A percentile compares a stretch with the other conserved stretches of the same genome.
Evolutionary conservation across 2,797 vertebrate species (phyloP).

Genomic region (Naso thynnoides): DNA sequence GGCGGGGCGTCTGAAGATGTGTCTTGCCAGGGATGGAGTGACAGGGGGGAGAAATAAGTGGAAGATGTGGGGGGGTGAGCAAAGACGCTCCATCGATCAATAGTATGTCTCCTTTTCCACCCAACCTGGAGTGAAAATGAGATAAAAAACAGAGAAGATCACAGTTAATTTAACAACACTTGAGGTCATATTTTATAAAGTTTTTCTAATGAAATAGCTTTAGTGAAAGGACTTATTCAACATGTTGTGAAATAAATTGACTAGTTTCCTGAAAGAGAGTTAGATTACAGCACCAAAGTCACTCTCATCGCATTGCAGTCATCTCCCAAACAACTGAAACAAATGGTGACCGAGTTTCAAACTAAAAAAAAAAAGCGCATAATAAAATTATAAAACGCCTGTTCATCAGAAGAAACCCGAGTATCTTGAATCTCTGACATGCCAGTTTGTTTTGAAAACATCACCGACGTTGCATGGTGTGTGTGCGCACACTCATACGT

Average conservation of each 20-base stretch:
- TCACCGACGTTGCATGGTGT: no score
- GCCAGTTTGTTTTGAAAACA: no score
- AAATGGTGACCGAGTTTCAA: no score
- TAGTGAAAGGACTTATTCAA: not conserved
- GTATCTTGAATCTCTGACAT: no score
- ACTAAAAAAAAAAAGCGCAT: no score
- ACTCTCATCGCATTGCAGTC: no score
- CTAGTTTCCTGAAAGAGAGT: not conserved
- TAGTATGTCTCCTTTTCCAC: slow-evolving; percentile 89
- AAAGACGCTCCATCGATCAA: slow-evolving; percentile 81
- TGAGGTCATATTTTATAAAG: not conserved
- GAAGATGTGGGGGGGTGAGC: slow-evolving; percentile 77
- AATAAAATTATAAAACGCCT: no score
- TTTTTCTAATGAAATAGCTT: not conserved
- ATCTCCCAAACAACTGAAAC: no score
- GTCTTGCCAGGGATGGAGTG: slow-evolving; percentile 75
- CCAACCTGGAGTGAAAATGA: slow-evolving; percentile 81
- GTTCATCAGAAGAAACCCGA: no score
- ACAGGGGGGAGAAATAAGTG: slow-evolving; percentile 75
- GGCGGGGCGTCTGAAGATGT: slow-evolving; percentile 69
- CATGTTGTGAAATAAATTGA: not conserved
- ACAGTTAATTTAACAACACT: slow-evolving; percentile 7
- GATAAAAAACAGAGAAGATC: slow-evolving; percentile 27
- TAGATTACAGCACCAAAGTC: not conserved
- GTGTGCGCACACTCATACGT: no score